A percentile compares a stretch with the other conserved stretches of the same genome.
These are phyloP conservation scores for Cydia pomonella DNA, from an alignment of 1,140 invertebrate species.

Conservation along the genomic window DNA sequence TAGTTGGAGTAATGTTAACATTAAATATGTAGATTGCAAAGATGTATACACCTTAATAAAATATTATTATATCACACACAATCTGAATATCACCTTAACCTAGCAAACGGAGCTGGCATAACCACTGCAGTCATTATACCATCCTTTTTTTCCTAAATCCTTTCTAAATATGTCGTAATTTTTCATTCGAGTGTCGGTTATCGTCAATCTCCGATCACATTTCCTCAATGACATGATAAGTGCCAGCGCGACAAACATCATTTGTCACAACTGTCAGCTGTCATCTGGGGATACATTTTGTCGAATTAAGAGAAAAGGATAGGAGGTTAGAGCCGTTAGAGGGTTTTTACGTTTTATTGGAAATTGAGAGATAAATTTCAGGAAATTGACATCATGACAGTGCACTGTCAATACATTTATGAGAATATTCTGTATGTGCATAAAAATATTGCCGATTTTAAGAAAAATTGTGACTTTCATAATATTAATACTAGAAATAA, in stretches of 20 bases:
- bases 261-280: constrained; percentile 13
- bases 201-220: background rate
- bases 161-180: background rate
- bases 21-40: background rate
- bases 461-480: too few relatives aligned
- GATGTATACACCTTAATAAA: too few relatives aligned
- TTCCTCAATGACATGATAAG: background rate
- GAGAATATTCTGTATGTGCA: too few relatives aligned
- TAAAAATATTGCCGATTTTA: too few relatives aligned
- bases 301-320: background rate
- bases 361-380: too few relatives aligned
- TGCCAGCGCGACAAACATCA: background rate
- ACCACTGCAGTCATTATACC: background rate
- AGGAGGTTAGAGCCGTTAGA: too few relatives aligned
- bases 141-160: background rate
- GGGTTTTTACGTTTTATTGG: background rate
- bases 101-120: too few relatives aligned
- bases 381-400: too few relatives aligned
- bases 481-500: too few relatives aligned
- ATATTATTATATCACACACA: too few relatives aligned
- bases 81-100: too few relatives aligned
- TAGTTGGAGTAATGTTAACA: background rate
- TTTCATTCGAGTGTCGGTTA: background rate
- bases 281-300: background rate
- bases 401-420: too few relatives aligned